Conservation (phyloP, 2,113 vertebrate species). For the Odocoileus hemionus region DNA sequence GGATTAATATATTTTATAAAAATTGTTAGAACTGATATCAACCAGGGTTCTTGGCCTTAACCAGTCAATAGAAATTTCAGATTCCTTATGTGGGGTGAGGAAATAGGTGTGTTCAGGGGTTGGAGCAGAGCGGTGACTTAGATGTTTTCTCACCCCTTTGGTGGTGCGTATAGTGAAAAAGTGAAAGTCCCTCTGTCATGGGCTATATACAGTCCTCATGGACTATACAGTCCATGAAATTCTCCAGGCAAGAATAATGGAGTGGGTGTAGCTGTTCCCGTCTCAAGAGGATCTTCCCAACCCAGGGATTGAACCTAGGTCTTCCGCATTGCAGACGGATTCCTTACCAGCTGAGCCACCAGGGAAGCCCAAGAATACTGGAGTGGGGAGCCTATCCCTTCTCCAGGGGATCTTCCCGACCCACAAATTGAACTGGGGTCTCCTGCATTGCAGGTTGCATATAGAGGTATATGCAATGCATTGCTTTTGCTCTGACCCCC, state of each 20-base stretch:
- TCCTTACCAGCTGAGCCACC: background rate
- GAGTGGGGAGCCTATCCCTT: background rate
- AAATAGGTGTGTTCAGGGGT: background rate
- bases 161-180: background rate
- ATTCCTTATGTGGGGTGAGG: background rate
- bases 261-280: background rate
- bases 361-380: background rate
- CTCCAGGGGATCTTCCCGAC: background rate
- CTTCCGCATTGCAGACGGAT: accelerated
- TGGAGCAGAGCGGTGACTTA: background rate
- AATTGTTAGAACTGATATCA: background rate
- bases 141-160: background rate
- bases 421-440: background rate
- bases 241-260: background rate
- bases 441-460: background rate
- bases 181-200: background rate
- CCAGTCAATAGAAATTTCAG: background rate
- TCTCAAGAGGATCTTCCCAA: background rate
- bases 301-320: background rate
- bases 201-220: background rate
- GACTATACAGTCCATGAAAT: background rate
- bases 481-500: background rate
- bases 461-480: background rate
- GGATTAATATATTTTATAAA: background rate
- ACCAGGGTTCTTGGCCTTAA: background rate